phyloP scores from a whole-genome alignment of 2,113 vertebrate genomes.

The Dinomys branickii region DNA sequence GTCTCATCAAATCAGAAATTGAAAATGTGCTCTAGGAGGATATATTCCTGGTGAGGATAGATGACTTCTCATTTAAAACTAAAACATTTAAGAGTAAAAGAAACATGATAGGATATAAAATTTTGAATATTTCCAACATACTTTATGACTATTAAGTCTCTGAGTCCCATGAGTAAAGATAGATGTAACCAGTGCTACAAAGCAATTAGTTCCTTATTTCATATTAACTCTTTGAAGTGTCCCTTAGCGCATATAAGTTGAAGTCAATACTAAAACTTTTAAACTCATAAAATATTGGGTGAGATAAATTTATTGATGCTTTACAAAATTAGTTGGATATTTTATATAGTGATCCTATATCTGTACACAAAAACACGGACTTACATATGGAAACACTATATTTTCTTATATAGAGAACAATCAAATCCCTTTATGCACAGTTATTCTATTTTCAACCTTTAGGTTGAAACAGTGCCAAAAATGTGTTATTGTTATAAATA shows the following conservation, averaged over 20 bases:
- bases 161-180: not conserved
- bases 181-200: not conserved
- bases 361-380: not conserved
- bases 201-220: not conserved
- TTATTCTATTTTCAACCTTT: constrained; percentile 23
- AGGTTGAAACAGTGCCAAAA: not conserved
- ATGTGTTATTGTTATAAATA: constrained; percentile 44
- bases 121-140: not conserved
- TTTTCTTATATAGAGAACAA: constrained; percentile 36
- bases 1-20: constrained; percentile 26
- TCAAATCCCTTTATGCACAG: not conserved
- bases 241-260: not conserved
- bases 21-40: not conserved
- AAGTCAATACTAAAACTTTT: constrained; percentile 20
- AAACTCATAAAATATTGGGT: not conserved
- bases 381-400: not conserved
- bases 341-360: not conserved
- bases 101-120: not conserved
- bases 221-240: constrained; percentile 26
- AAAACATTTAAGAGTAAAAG: not conserved
- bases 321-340: constrained; percentile 22
- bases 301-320: not conserved
- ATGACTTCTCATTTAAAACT: constrained; percentile 8
- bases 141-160: not conserved
- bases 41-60: not conserved